Evolutionary conservation across 92 coral and sea anemone species (phyloP).

Genomic region (Zoanthus sansibaricus): DNA sequence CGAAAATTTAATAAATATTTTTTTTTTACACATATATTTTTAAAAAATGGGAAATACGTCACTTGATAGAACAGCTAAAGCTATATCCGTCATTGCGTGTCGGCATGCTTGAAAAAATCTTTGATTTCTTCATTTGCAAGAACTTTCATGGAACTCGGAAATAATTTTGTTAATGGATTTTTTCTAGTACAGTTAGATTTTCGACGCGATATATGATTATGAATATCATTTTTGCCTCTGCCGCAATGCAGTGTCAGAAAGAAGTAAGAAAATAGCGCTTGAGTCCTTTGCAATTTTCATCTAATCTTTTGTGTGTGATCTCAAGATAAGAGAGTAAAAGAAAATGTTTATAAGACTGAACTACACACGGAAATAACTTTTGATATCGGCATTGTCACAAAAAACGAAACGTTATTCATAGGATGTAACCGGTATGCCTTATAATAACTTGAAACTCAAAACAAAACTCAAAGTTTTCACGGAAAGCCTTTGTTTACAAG

Average conservation of each 20-base stretch:
- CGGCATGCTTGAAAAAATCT: slow-evolving; percentile 20
- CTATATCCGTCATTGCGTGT: slow-evolving; percentile 15
- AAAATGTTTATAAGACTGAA: not conserved
- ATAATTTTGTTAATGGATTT: slow-evolving; percentile 4
- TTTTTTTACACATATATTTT: not conserved
- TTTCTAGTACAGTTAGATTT: slow-evolving; percentile 27
- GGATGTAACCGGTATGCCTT: slow-evolving; percentile 4
- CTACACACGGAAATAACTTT: slow-evolving; percentile 23
- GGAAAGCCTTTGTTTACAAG: slow-evolving; percentile 14
- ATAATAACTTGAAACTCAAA: slow-evolving; percentile 6
- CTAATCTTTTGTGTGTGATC: not conserved
- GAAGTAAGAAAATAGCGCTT: too few species aligned
- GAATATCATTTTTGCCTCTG: not conserved
- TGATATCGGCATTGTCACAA: slow-evolving; percentile 6
- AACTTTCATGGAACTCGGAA: slow-evolving; percentile 4
- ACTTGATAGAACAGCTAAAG: not conserved
- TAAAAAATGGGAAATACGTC: not conserved
- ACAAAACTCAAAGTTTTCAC: not conserved
- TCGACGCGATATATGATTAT: not conserved
- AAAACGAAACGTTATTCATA: not conserved
- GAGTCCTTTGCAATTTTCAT: too few species aligned
- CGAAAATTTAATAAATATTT: not conserved
- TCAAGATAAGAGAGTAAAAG: not conserved
- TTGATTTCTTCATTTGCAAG: slow-evolving; percentile 19
- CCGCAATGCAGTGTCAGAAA: too few species aligned